Conservation (phyloP, 92 coral and sea anemone genomes). For the Zoanthus sociatus region DNA sequence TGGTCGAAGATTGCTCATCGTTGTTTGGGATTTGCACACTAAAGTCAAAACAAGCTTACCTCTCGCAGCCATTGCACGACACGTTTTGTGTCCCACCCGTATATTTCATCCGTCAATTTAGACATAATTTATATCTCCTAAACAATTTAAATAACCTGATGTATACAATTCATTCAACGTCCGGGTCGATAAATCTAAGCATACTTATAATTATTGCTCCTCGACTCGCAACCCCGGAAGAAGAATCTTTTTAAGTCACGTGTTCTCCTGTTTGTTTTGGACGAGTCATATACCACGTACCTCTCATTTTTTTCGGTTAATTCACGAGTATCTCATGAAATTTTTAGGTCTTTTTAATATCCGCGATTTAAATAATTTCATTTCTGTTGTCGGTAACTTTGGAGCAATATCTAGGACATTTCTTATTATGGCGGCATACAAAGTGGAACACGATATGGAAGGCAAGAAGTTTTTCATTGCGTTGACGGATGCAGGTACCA, state of each 20-base stretch:
- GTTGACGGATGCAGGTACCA: not conserved
- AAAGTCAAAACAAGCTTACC: not conserved
- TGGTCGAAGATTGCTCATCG: not conserved
- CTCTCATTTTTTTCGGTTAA: not conserved
- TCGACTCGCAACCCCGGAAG: conserved; percentile 17
- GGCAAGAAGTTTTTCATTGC: conserved; percentile 11
- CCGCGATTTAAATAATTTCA: not conserved
- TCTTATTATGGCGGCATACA: conserved; percentile 1
- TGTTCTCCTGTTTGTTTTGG: not conserved
- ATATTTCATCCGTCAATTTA: conserved; percentile 25
- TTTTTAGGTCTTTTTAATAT: not conserved
- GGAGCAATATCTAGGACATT: not conserved
- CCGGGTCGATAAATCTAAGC: not conserved
- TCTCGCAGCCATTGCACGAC: conserved; percentile 31
- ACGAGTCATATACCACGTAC: too few species aligned
- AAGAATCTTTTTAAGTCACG: not conserved
- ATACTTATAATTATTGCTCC: not conserved
- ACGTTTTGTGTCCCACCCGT: conserved; percentile 32
- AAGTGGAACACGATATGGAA: conserved; percentile 10
- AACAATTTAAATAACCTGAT: not conserved
- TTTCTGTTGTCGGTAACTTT: not conserved
- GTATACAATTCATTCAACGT: not conserved
- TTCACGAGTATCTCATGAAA: not conserved
- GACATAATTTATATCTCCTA: conserved; percentile 22
- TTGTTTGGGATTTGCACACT: not conserved